Evolutionary conservation across 2,888 invertebrate genomes (phyloP), one percentile per base, ranked within the genome.

Genomic region (Stramonita haemastoma): DNA sequence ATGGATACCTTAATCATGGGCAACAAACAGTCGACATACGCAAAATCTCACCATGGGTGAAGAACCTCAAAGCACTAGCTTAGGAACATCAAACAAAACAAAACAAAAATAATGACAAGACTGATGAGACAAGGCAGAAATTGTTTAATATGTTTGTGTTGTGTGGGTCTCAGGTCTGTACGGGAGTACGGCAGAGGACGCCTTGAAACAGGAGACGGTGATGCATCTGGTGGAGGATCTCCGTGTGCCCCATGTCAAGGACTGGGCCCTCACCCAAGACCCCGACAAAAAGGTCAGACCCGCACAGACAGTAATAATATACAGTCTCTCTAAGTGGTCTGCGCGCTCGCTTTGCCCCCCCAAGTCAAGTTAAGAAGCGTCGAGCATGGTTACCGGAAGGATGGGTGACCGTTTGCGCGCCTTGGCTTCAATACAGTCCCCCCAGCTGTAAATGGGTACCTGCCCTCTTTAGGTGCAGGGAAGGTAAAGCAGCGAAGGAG

Each of bases 171-270:
- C 84, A 85, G 85, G 85, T 56, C 32, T 60, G 19, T 85, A 85
- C 32, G 85, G 85, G 17, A 57, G 26, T 4, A 85, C 85, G 29
- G 85, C 57, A 5, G 85, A 85, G 32, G 85, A 85, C 32, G 85
- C 56, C 32, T 32, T 46, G 85, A 57, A n/a, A 15, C 32, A 56
- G 32, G 85, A 85, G 2, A 60, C 57, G 32, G 85, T 85, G 85
- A 60, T 60, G n/a, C 85, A 85, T 19, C 60, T 85, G 57, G n/a
- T 85, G n/a, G 57, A 85, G 8, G 85, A 85, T 32, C 32, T 85
- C 32, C 57, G 85, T 29, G 36, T 36, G 36, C 85, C 60, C 60
- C 57, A 85, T 15, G 26, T 85, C 60, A 56, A 32, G 57, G 32
- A 56, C 13, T 85, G 85, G 85, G 19, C 29, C 29, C 19, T 15